These are phyloP conservation scores for Corbicula japonica DNA, from an alignment of 2,888 invertebrate species.

Conservation along the genomic window DNA sequence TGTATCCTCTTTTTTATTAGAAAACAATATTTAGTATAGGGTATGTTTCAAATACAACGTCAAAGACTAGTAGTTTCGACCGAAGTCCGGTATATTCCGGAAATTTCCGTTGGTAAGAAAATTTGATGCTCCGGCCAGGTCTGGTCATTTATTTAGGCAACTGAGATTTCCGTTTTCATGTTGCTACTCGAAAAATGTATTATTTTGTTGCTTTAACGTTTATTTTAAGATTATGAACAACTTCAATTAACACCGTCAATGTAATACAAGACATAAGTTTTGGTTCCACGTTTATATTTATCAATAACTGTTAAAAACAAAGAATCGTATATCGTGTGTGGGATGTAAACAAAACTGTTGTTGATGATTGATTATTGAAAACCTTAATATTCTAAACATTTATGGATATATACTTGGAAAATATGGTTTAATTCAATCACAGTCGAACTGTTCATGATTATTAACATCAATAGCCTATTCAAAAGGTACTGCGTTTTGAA, in stretches of 20 bases:
- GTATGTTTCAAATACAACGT: too few species aligned
- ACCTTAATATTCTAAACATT: background rate
- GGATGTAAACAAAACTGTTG: background rate
- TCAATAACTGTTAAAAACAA: background rate
- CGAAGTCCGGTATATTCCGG: too few species aligned
- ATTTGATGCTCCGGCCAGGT: too few species aligned
- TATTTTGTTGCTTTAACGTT: constrained; percentile 11
- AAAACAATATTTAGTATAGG: too few species aligned
- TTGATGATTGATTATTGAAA: background rate
- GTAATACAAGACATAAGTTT: background rate
- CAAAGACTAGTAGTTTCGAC: too few species aligned
- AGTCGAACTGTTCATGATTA: too few species aligned
- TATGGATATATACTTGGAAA: background rate
- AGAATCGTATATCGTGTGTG: background rate
- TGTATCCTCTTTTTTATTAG: too few species aligned
- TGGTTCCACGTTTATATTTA: background rate
- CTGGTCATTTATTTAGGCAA: too few species aligned
- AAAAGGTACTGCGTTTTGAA: too few species aligned
- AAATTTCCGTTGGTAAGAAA: too few species aligned
- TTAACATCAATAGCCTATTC: too few species aligned
- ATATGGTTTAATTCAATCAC: too few species aligned
- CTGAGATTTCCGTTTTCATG: constrained; percentile 70
- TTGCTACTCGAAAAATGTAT: constrained; percentile 68
- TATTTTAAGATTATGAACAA: background rate
- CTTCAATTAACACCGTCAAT: background rate